These are phyloP conservation scores for cat (Felis catus) DNA, from an alignment of 2,113 vertebrate genomes.

Conservation along the genomic window F.catus_Fca126_mat1.0 CM031426.1:19728001-19728500, in stretches of 20 bases:
- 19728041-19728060: neutral
- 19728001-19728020: accelerated
- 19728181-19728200: neutral
- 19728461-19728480: neutral
- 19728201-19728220: neutral
- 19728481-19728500: constrained; percentile 59
- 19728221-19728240: neutral
- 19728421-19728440: neutral
- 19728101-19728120: neutral
- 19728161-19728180: neutral
- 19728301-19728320: neutral
- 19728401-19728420: accelerated
- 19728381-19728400: neutral
- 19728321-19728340: neutral
- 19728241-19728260: neutral
- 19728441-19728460: neutral
- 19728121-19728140: accelerated
- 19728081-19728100: neutral
- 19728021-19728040: no score
- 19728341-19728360: neutral
- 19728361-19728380: no score
- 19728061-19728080: neutral
- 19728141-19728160: accelerated
- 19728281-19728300: neutral
- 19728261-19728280: neutral